Percentiles rank a stretch among this genome's conserved stretches.
phyloP scores from a whole-genome alignment of 2,797 vertebrate species.

The Enoplosus armatus region DNA sequence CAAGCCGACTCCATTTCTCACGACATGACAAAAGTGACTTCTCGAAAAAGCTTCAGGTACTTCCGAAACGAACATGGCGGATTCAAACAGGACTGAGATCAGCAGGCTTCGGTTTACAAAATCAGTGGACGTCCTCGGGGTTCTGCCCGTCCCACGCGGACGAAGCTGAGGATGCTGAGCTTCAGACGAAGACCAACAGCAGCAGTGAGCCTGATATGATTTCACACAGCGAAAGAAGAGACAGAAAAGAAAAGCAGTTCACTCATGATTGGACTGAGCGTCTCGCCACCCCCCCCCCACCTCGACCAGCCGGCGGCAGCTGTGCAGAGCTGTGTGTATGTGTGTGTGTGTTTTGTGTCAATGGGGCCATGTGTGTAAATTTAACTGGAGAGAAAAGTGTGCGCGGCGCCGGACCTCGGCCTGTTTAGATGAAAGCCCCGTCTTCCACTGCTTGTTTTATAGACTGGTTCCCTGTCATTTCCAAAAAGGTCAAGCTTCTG shows the following conservation, averaged over 20 bases:
- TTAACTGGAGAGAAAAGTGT: conserved; percentile 45
- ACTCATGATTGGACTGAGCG: conserved; percentile 35
- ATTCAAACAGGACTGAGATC: too few relatives aligned
- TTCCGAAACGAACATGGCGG: too few relatives aligned
- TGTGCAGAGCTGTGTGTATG: background rate
- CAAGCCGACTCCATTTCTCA: too few relatives aligned
- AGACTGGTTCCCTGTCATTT: conserved; percentile 63
- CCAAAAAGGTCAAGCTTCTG: conserved; percentile 74
- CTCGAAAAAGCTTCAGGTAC: too few relatives aligned
- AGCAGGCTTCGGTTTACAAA: too few relatives aligned
- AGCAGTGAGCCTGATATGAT: conserved; percentile 23
- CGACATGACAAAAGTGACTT: too few relatives aligned
- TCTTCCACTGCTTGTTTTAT: conserved; percentile 64
- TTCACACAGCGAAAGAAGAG: background rate
- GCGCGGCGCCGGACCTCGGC: conserved; percentile 5
- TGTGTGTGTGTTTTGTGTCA: background rate
- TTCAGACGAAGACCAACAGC: conserved; percentile 1
- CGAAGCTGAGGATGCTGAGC: background rate
- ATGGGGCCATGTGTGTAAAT: conserved; percentile 32
- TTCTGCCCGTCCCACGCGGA: background rate
- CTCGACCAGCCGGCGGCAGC: conserved; percentile 16
- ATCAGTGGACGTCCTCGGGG: background rate
- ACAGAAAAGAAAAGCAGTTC: conserved; percentile 32
- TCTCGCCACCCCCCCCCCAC: conserved; percentile 20
- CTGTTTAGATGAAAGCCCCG: conserved; percentile 62